Conservation (phyloP, 2,797 vertebrate species). For the Pterois miles region DNA sequence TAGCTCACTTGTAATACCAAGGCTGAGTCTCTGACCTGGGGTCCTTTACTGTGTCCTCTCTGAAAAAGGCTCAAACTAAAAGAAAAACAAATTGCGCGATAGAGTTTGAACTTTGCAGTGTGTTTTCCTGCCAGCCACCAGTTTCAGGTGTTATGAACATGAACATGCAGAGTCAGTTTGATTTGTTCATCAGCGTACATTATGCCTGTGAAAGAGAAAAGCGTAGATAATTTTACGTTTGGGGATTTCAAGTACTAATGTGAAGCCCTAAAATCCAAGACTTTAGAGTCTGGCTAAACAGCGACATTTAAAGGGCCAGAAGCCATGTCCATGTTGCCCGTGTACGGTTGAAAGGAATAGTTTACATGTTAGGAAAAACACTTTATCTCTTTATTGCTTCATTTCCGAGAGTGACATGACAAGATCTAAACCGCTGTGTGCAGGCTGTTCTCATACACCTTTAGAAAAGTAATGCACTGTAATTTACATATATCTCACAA, state of each 20-base stretch:
- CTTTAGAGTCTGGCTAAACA: background rate
- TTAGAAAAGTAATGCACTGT: no score
- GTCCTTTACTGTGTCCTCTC: no score
- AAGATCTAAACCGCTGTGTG: background rate
- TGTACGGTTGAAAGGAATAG: background rate
- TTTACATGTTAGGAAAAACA: background rate
- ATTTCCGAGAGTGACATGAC: background rate
- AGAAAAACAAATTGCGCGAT: background rate
- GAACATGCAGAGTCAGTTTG: background rate
- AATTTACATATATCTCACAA: no score
- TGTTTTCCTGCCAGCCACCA: background rate
- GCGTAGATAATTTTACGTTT: background rate
- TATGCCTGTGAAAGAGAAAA: background rate
- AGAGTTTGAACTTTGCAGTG: background rate
- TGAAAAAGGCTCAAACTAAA: no score
- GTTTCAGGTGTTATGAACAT: background rate
- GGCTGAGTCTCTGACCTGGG: no score
- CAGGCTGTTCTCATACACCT: no score
- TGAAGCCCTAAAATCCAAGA: background rate
- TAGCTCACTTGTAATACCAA: no score
- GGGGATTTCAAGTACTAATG: background rate
- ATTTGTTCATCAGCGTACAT: background rate
- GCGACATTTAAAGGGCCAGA: background rate
- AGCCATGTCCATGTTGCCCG: background rate
- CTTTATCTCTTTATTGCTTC: background rate